These are phyloP conservation scores for Chlorops oryzae DNA, from an alignment of 1,140 invertebrate genomes.

Conservation along the genomic window DNA sequence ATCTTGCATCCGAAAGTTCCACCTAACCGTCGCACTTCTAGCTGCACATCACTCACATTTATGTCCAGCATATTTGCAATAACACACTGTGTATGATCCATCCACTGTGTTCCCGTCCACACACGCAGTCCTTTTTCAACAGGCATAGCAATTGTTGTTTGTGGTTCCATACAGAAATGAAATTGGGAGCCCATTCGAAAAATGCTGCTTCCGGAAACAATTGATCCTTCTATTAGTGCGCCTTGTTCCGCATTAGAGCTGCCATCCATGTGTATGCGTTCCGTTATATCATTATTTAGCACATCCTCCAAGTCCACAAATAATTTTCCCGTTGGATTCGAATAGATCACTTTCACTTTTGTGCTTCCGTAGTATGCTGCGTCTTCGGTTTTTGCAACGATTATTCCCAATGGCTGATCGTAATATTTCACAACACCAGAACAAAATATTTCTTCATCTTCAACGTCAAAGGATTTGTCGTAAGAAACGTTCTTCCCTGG, in stretches of 20 bases:
- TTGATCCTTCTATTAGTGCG: conserved; percentile 14
- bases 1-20: conserved; percentile 68
- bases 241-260: background rate
- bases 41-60: conserved; percentile 50
- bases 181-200: conserved; percentile 36
- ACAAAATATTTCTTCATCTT: conserved; percentile 50
- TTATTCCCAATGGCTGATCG: conserved; percentile 65
- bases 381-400: conserved; percentile 58
- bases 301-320: conserved; percentile 57
- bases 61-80: conserved; percentile 55
- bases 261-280: background rate
- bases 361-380: conserved; percentile 58
- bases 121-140: conserved; percentile 58
- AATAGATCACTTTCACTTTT: conserved; percentile 61
- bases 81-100: conserved; percentile 57
- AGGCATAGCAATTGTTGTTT: conserved; percentile 55
- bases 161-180: conserved; percentile 60
- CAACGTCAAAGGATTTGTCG: conserved; percentile 20
- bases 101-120: conserved; percentile 59
- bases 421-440: conserved; percentile 54
- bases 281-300: conserved; percentile 46
- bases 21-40: conserved; percentile 60
- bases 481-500: conserved; percentile 63
- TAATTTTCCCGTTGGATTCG: conserved; percentile 28
- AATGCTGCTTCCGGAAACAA: conserved; percentile 26